Evolutionary conservation across 2,113 vertebrate species (phyloP).

Genomic region (Bos javanicus): DNA sequence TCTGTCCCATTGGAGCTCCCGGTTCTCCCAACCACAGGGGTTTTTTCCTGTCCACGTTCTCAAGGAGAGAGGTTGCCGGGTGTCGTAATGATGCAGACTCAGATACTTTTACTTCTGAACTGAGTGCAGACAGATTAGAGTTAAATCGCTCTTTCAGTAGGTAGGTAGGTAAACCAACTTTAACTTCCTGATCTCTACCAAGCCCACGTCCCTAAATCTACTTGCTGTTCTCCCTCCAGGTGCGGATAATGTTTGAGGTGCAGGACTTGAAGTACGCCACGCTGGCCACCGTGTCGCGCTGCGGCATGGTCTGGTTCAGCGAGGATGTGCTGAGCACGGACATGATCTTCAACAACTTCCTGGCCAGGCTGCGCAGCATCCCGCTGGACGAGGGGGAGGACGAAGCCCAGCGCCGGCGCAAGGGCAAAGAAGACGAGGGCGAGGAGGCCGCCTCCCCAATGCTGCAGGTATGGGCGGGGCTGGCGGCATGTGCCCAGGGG

Average conservation of each 20-base stretch:
- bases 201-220: fast-evolving
- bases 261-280: constrained; percentile 98
- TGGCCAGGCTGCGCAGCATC: constrained; percentile 94
- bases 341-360: constrained; percentile 99
- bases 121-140: too few species aligned
- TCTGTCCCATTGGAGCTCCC: fast-evolving
- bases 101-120: background rate
- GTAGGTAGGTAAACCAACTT: background rate
- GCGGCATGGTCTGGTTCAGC: constrained; percentile 99
- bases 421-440: constrained; percentile 92
- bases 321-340: constrained; percentile 98
- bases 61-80: background rate
- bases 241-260: constrained; percentile 98
- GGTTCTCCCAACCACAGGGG: too few species aligned
- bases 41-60: background rate
- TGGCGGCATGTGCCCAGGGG: fast-evolving
- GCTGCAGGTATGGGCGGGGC: constrained; percentile 87
- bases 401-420: constrained; percentile 94
- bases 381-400: constrained; percentile 98
- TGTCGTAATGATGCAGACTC: background rate
- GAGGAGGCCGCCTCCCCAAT: constrained; percentile 96
- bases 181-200: background rate
- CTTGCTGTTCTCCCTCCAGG: constrained; percentile 75
- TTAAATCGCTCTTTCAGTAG: background rate
- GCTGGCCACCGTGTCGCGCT: constrained; percentile 96